Percentiles rank a stretch among this genome's conserved stretches.
These are phyloP conservation scores for Melitaea athalia DNA, from an alignment of 2,888 invertebrate genomes.

Conservation along the genomic window DNA sequence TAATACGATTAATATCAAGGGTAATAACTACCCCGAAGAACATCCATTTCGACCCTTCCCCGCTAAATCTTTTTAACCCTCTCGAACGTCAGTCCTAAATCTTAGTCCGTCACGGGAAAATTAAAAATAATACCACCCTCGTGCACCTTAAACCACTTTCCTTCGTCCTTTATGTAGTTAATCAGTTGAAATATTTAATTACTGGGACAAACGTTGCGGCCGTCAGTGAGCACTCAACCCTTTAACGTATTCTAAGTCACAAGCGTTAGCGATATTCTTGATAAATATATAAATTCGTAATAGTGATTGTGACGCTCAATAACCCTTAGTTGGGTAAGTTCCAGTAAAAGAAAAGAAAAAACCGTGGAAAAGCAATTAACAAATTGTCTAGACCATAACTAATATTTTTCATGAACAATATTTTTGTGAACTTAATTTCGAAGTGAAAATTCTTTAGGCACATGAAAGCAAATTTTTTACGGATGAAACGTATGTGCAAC, in stretches of 20 bases:
- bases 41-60: constrained; percentile 60
- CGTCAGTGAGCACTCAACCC: constrained; percentile 53
- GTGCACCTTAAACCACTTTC: constrained; percentile 60
- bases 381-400: no score
- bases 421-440: no score
- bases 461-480: no score
- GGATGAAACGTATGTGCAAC: no score
- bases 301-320: no score
- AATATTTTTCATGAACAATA: no score
- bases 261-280: constrained; percentile 18
- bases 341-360: no score
- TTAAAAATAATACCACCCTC: constrained; percentile 73
- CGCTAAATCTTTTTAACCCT: constrained; percentile 61
- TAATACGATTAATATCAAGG: constrained; percentile 70
- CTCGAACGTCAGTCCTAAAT: constrained; percentile 65
- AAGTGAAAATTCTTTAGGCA: no score
- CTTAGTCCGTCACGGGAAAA: constrained; percentile 63
- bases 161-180: constrained; percentile 70
- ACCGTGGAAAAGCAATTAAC: no score
- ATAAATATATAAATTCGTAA: no score
- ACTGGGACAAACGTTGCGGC: constrained; percentile 60
- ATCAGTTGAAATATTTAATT: constrained; percentile 82
- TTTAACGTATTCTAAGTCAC: constrained; percentile 43
- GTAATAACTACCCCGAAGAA: constrained; percentile 57
- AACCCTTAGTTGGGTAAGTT: no score